Percentiles rank a stretch among this genome's conserved stretches.
These are phyloP conservation scores for Lissocephala sabroskyi DNA, from an alignment of 2,888 invertebrate genomes.

Conservation along the genomic window DNA sequence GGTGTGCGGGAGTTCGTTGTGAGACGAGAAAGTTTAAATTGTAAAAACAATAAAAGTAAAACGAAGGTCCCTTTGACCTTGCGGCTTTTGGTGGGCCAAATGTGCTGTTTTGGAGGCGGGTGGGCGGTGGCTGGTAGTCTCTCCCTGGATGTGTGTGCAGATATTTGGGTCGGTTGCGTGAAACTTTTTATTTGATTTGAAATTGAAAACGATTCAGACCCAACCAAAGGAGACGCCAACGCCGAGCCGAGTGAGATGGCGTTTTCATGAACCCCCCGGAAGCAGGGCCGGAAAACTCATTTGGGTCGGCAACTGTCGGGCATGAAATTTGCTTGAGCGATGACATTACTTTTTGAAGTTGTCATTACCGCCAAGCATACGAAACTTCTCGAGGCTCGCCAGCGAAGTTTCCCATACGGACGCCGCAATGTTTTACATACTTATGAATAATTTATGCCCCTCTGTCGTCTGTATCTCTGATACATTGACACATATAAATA, in stretches of 20 bases:
- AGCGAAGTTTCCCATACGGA: constrained; percentile 18
- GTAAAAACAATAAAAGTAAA: constrained; percentile 27
- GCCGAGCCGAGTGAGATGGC: not conserved
- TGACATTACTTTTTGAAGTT: constrained; percentile 26
- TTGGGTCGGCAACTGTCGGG: constrained; percentile 30
- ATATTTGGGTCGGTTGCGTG: constrained; percentile 13
- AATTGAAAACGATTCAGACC: constrained; percentile 47
- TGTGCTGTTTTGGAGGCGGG: no score
- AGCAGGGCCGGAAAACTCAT: not conserved
- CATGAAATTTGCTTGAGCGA: constrained; percentile 35
- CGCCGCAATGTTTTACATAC: constrained; percentile 42
- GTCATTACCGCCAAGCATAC: not conserved
- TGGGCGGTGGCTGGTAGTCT: constrained; percentile 8
- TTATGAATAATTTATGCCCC: constrained; percentile 46
- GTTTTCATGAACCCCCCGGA: constrained; percentile 2
- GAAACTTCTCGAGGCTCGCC: no score
- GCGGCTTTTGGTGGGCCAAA: constrained; percentile 19
- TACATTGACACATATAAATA: not conserved
- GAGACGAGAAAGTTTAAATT: constrained; percentile 27
- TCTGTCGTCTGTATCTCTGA: not conserved
- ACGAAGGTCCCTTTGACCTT: constrained; percentile 45
- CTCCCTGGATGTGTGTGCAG: constrained; percentile 21
- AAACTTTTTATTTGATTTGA: constrained; percentile 55
- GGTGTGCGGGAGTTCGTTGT: constrained; percentile 23
- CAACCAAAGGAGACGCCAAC: constrained; percentile 1